Evolutionary conservation across 1,140 invertebrate species (phyloP), one percentile per base, ranked within the genome.

Genomic region (Leptopilina boulardi): DNA sequence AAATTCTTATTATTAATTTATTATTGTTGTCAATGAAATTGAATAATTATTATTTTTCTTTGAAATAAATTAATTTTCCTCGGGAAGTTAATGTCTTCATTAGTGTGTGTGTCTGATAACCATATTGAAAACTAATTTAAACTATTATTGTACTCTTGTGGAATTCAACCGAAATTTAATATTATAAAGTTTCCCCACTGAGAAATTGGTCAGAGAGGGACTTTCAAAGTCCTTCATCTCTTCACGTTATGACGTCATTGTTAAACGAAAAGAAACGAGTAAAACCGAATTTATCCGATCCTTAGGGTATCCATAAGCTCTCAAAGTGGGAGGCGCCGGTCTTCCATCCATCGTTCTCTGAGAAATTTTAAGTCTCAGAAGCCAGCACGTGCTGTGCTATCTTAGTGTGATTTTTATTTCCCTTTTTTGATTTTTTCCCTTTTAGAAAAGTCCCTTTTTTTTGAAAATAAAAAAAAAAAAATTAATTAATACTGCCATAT

Each of bases 371-470:
- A 75, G 74, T 42, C 80, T 81, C 84, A 87, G 85, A 86, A 84
- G 85, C 86, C 85, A 85, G 86, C 87, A 87, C 85, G 86, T 88
- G 87, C 87, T 88, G 86, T 73, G 80, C 84, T 85, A 82, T 82
- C 85, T 78, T 38, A 79, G 77, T 75, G 78, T 74, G 74, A 51
- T 56, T 76, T 79, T 75, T 79, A 18, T 73, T 26, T 71, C 70
- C 70, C 41, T 18, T n/a, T n/a, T n/a, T n/a, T 73, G 71, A 73
- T 30, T 72, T 77, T 74, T 77, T 70, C 73, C 41, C 21, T 18
- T 74, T 71, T 80, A 1, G 13, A 56, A 56, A 23, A 56, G 3
- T 11, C 41, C 15, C 13, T 18, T 47, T 51, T 51, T 18, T n/a
- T 41, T 41, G 13, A 19, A 30, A 18, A 23, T 51, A 10, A 51